Evolutionary conservation across 2,888 invertebrate genomes (phyloP), one percentile per base, ranked within the genome.

Genomic region (Azorinus chamasolen): DNA sequence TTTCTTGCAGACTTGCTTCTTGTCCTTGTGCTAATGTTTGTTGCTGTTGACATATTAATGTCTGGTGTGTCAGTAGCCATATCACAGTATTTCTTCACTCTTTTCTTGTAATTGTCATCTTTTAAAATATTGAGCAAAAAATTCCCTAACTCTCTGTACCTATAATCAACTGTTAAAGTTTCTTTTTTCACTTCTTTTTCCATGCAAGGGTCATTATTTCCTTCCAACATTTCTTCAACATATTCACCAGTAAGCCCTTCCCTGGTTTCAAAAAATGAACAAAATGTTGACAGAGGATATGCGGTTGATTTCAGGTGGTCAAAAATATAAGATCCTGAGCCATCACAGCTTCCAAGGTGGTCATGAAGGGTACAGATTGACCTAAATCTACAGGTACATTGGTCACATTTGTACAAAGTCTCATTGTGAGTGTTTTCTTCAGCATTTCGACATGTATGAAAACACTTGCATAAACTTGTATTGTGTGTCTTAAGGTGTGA

Each of bases 331-430:
- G 74, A 69, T 3, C 55, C 59, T 50, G 51, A 46, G 2, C 18
- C 43, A 10, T 37, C 27, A 24, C 58, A 50, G 8, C 62, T 24
- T n/a, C 24, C 6, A 16, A 74, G 45, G 41, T 74, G 74, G 18
- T 63, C 48, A 48, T 74, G 74, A 16, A 74, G 46, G 0, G 14
- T 16, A 41, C 74, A 74, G n/a, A 74, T 59, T 43, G 63, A 64
- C 14, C 32, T 32, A 46, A 74, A 74, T 25, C 39, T 41, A 10
- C 16, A 37, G 8, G 8, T 41, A 54, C 74, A 74, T 14, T 20
- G 32, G 27, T 48, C 45, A 48, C 74, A 74, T n/a, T 39, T 63
- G 22, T 57, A 55, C 8, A 20, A 8, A 8, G 57, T 27, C 20
- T 16, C 20, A 32, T 14, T 51, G 2, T n/a, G 12, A 14, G 27